Conservation (phyloP, 1,140 invertebrate genomes). For the Drosophila varians region DNA sequence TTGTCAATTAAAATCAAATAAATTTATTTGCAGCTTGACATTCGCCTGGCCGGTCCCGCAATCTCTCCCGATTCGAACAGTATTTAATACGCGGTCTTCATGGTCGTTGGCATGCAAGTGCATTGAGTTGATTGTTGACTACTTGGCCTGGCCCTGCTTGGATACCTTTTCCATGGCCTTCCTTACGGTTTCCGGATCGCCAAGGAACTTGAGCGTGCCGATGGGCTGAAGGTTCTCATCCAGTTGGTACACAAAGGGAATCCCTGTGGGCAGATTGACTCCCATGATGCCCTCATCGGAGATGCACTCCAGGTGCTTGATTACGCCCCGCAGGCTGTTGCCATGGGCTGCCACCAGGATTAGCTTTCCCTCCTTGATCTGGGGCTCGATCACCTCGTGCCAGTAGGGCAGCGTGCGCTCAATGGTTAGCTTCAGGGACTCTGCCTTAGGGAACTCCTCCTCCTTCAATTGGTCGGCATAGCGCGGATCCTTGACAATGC, state of each 20-base stretch:
- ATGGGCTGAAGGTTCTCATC: constrained; percentile 95
- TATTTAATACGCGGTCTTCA: constrained; percentile 16
- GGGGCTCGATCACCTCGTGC: constrained; percentile 95
- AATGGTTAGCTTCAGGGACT: constrained; percentile 96
- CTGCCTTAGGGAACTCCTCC: constrained; percentile 94
- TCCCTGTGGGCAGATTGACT: constrained; percentile 97
- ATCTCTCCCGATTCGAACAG: constrained; percentile 2
- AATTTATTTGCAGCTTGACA: constrained; percentile 82
- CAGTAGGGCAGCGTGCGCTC: constrained; percentile 95
- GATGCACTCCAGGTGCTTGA: constrained; percentile 95
- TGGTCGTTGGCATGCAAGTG: constrained; percentile 53
- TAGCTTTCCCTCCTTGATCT: constrained; percentile 92
- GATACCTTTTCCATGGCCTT: constrained; percentile 97
- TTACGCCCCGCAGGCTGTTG: constrained; percentile 96
- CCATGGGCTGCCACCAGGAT: constrained; percentile 97
- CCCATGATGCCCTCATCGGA: constrained; percentile 94
- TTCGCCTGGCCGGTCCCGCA: constrained; percentile 39
- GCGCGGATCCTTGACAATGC: constrained; percentile 91
- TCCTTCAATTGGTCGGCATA: constrained; percentile 89
- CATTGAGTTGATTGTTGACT: constrained; percentile 51
- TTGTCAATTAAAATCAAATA: constrained; percentile 83
- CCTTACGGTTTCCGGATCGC: constrained; percentile 95
- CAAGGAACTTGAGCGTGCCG: constrained; percentile 95
- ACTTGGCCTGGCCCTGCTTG: constrained; percentile 92
- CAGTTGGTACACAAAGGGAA: constrained; percentile 97